Base-by-base conservation (phyloP, 2,113 vertebrate genomes). In the Monarcha castaneiventris region DNA sequence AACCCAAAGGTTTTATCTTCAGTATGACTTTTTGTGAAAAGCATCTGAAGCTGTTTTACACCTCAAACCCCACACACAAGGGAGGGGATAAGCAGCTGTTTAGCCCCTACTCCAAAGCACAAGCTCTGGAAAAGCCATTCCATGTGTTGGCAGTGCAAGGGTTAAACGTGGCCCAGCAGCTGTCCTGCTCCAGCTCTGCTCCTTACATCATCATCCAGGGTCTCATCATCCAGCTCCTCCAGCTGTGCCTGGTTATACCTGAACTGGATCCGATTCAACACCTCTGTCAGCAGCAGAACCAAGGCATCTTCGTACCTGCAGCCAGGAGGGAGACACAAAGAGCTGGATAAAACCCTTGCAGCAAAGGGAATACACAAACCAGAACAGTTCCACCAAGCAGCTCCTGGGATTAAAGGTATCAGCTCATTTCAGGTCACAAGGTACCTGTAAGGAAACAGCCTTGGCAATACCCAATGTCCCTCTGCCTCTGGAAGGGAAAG, bases 211-310 rank as follows among this genome's bases (percentile, higher is more conserved):
- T 99, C 99, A 92, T 99, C 99, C 95, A 99, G 98, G 7, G 98
- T 99, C 96, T 99, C 99, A 4, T 99, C 99, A 23, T 99, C 99
- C 97, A 99, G 97, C 96, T 99, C 99, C 97, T 99, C 99, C 92
- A 99, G 93, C 92, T 99, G 99, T 63, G 99, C 98, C 97, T 99
- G 99, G 98, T 99, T 99, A 97, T 98, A 99, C 95, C 99, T 97
- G 97, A 99, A 99, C 98, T 99, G 99, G 93, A 99, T 99, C 75
- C 99, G 98, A 97, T 99, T 99, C 91, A 99, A 95, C 94, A 99
- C 99, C 95, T 99, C 99, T 13, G 98, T 98, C 84, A 99, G 98
- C 93, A 99, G 93, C 91, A 99, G 98, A 86, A 99, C 98, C 94
- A 99, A 97, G 72, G 99, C 99, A 29, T 99, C 99, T 97, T 99